Conservation (phyloP, 2,797 vertebrate species). For the Antennarius maculatus region DNA sequence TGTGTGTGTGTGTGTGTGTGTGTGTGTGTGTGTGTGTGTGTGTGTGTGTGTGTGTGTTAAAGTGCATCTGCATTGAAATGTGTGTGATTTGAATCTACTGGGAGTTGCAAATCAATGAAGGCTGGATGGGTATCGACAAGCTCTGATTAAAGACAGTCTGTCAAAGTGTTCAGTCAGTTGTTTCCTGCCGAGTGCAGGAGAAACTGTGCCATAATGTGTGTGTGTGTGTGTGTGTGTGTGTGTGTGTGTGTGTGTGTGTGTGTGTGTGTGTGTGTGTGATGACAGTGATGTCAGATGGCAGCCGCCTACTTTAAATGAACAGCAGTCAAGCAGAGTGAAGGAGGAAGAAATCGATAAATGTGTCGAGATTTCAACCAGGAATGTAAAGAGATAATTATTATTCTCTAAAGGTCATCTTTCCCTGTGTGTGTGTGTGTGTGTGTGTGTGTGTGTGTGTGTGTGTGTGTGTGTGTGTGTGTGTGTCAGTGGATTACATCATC, state of each 20-base stretch:
- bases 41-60: conserved; percentile 1
- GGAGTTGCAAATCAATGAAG: conserved; percentile 61
- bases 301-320: conserved; percentile 35
- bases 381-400: conserved; percentile 50
- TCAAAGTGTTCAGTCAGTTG: conserved; percentile 48
- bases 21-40: not conserved
- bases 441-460: conserved; percentile 12
- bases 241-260: conserved; percentile 8
- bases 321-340: conserved; percentile 36
- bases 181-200: conserved; percentile 34
- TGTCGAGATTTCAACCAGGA: conserved; percentile 41
- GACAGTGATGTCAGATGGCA: conserved; percentile 42
- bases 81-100: conserved; percentile 46
- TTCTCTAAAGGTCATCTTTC: conserved; percentile 6
- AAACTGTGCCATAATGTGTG: conserved; percentile 27
- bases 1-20: not conserved
- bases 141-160: conserved; percentile 63
- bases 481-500: conserved; percentile 57
- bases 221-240: conserved; percentile 5
- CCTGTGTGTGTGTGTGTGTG: conserved; percentile 25
- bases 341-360: conserved; percentile 56
- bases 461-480: conserved; percentile 12
- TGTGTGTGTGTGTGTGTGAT: conserved; percentile 12
- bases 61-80: conserved; percentile 4
- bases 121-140: conserved; percentile 63